These are phyloP conservation scores for Nansenia antarctica DNA, from an alignment of 2,113 vertebrate species.

Conservation along the genomic window DNA sequence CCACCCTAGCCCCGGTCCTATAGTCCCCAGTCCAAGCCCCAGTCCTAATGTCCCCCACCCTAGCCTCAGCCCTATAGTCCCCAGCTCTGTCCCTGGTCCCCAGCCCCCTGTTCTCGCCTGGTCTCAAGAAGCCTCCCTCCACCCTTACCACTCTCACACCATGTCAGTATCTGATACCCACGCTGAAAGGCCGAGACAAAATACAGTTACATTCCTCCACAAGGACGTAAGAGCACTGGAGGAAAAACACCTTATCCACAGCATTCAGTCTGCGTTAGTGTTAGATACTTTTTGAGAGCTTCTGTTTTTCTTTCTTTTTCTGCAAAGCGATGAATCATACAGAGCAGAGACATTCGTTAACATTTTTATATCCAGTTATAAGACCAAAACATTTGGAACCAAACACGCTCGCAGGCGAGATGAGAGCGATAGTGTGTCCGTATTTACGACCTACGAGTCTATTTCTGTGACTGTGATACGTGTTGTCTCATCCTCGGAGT, in stretches of 20 bases:
- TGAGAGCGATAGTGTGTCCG: not conserved
- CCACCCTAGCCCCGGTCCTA: not conserved
- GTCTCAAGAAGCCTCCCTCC: not conserved
- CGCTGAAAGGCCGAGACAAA: slow-evolving; percentile 50
- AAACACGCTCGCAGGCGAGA: not conserved
- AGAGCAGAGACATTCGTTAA: not conserved
- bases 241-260: slow-evolving; percentile 9
- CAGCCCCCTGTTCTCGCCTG: not conserved
- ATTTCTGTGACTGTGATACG: not conserved
- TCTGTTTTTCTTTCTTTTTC: not conserved
- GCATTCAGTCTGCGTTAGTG: slow-evolving; percentile 2
- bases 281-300: too few relatives aligned
- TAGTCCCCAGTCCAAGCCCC: not conserved
- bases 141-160: slow-evolving; percentile 30
- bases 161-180: slow-evolving; percentile 50
- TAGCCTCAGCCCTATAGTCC: not conserved
- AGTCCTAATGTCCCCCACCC: not conserved
- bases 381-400: not conserved
- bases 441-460: not conserved
- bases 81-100: not conserved
- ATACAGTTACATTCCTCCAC: slow-evolving; percentile 50
- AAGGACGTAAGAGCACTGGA: slow-evolving; percentile 13
- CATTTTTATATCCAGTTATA: not conserved
- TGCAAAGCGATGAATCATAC: not conserved
- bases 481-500: not conserved